These are phyloP conservation scores for Turdus rufiventris DNA, from an alignment of 2,113 vertebrate species.

Conservation along the genomic window DNA sequence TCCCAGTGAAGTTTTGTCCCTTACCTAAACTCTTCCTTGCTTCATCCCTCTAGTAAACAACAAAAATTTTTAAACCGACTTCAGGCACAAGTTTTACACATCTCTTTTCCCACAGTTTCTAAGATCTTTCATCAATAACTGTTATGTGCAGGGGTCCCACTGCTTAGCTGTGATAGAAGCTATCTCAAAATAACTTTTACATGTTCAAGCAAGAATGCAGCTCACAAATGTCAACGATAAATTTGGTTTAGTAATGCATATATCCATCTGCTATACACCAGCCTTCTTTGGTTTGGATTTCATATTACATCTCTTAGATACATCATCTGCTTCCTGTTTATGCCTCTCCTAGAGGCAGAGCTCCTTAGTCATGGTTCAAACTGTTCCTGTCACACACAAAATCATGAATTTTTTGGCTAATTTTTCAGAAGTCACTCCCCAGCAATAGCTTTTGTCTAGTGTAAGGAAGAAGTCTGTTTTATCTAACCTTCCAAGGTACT, in stretches of 20 bases:
- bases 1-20: not conserved
- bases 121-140: not conserved
- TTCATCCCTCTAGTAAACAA: not conserved
- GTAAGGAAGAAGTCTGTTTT: not conserved
- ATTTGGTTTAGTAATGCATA: not conserved
- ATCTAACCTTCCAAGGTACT: not conserved
- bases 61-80: not conserved
- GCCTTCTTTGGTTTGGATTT: not conserved
- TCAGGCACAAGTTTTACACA: not conserved
- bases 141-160: not conserved
- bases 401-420: not conserved
- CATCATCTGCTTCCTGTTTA: not conserved
- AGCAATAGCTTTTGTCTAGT: not conserved
- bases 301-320: not conserved
- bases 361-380: not conserved
- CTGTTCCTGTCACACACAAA: not conserved
- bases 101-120: not conserved
- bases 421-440: not conserved
- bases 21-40: not conserved
- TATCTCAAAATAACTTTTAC: not conserved
- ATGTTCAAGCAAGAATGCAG: not conserved
- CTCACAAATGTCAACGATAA: not conserved
- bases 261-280: not conserved
- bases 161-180: not conserved
- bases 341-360: not conserved